Base-by-base conservation (phyloP, 2,888 invertebrate species). In the Elaeidobius kamerunicus region DNA sequence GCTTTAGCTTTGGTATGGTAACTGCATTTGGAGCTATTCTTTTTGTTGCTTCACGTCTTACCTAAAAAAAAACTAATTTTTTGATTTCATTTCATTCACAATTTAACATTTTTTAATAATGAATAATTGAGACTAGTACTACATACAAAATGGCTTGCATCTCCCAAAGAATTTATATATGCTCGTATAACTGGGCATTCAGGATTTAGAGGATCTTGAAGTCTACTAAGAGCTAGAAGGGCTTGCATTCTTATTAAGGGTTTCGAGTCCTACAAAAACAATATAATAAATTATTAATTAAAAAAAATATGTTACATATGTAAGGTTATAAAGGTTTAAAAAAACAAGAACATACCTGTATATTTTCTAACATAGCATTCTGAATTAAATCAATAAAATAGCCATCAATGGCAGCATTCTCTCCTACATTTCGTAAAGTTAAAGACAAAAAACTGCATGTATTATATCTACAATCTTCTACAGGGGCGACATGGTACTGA, bases 171-270 rank as follows among this genome's bases (percentile, higher is more conserved):
- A 0, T 85, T 86, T 70, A 91, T 83, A 34, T 85, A 89, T 0
- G 85, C 80, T 62, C 83, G 81, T 0, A 90, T 83, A 1, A 93
- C 85, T 1, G 83, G 83, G 68, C 93, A 92, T 23, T 85, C 78
- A 0, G 79, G 78, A 65, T 88, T 84, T 39, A 75, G 75, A 0
- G 91, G 91, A 61, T 88, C 85, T 71, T 94, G 94, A 1, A 94
- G 74, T 3, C 91, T 78, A 36, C 85, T 82, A 38, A 93, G 74
- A 1, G 91, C 90, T 27, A 83, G 72, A 0, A 90, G 84, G 1
- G 92, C 91, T 63, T 91, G 85, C 15, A 85, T 83, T 18, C 93
- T 78, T 2, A 94, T 88, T 42, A 82, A 80, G 1, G 87, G 79
- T 32, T 86, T 82, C 3, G 82, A 80, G 65, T 93, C 93, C 74